Evolutionary conservation across 2,888 invertebrate genomes (phyloP), one percentile per base, ranked within the genome.

Genomic region (Lamproptera curius): DNA sequence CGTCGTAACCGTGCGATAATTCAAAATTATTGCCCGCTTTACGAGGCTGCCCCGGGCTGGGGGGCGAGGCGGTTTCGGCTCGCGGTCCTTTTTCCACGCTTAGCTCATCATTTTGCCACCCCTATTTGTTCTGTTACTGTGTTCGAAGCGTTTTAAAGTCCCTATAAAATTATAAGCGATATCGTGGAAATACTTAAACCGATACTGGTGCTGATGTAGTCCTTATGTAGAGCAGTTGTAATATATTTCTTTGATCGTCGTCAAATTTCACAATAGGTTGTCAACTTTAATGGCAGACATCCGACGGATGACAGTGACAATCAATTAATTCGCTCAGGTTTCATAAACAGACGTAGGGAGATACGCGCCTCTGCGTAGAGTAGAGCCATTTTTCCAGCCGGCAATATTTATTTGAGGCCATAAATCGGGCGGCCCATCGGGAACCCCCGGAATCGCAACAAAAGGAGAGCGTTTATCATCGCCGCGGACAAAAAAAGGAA

Each of bases 1-100:
- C 70, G 73, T 65, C 70, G 74, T 72, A 71, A 70, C 73, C 43
- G 73, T 57, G 67, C 62, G 64, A 77, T 83, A 79, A 80, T 68
- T 82, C 79, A 81, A 76, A 76, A 73, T 79, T 78, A 83, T 76
- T 70, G 73, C 68, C 67, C 68, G 64, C 67, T 76, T 78, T 78
- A 76, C 72, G 76, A 71, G 46, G 45, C 59, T 58, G 56, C 57
- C 59, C 53, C 8, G 26, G 17, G 47, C 42, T 42, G 20, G 36
- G 31, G 37, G 33, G 47, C 46, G 41, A 28, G 28, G 35, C 16
- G 41, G 35, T 46, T 42, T 17, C 28, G n/a, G 41, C 35, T 35
- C 28, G 35, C 15, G 38, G 38, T 42, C 23, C 35, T 37, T 33
- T 38, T 42, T 42, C 34, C 11, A n/a, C n/a, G 36, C 35, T 31